phyloP scores from a whole-genome alignment of 2,888 invertebrate genomes.

The Macrosiphum euphorbiae region DNA sequence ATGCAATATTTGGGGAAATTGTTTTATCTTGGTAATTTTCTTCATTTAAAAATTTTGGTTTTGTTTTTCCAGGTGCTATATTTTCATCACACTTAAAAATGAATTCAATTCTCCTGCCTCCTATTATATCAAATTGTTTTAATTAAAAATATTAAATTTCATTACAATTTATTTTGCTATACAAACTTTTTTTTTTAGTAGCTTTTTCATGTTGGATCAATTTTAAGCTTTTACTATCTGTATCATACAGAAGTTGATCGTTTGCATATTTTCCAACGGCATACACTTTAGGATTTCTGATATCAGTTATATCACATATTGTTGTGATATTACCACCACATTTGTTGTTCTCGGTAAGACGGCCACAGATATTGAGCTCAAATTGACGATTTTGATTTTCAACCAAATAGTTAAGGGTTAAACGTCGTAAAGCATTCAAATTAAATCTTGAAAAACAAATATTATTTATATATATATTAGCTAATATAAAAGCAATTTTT shows the following conservation, averaged over 20 bases:
- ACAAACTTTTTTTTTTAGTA: conserved; percentile 4
- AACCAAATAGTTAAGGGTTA: conserved; percentile 36
- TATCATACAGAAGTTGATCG: conserved; percentile 9
- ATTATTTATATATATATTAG: not conserved
- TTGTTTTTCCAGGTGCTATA: conserved; percentile 37
- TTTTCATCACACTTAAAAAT: conserved; percentile 56
- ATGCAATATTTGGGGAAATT: not conserved
- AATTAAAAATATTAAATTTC: not conserved
- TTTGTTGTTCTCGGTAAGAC: conserved; percentile 12
- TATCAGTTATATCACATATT: conserved; percentile 56
- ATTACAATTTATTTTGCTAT: not conserved
- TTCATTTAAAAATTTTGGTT: conserved; percentile 30
- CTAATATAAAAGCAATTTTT: too few relatives aligned
- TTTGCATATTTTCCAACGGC: conserved; percentile 35
- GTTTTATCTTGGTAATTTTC: not conserved
- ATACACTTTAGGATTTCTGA: conserved; percentile 15
- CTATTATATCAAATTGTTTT: not conserved
- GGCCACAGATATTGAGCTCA: conserved; percentile 55
- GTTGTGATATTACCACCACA: conserved; percentile 55
- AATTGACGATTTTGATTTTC: conserved; percentile 47
- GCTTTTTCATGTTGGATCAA: conserved; percentile 32
- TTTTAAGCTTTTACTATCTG: not conserved
- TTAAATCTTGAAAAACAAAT: conserved; percentile 32
- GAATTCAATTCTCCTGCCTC: conserved; percentile 40
- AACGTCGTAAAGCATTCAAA: conserved; percentile 33